Evolutionary conservation across 2,888 invertebrate genomes (phyloP).

Genomic region (Nephrotoma flavescens): DNA sequence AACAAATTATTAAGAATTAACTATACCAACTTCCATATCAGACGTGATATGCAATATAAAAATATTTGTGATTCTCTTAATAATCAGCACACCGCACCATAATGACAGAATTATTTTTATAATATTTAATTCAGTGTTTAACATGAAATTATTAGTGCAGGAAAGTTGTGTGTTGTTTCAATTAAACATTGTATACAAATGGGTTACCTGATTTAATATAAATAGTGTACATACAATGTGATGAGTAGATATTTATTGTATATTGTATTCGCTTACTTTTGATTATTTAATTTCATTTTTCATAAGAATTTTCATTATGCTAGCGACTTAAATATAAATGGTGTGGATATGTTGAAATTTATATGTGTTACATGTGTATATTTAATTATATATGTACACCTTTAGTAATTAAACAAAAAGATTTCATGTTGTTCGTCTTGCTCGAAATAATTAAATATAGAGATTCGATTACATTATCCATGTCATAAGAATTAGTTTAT

Average conservation of each 20-base stretch:
- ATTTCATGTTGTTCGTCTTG: not conserved
- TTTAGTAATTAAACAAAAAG: not conserved
- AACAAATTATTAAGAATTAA: not conserved
- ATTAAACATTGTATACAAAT: not conserved
- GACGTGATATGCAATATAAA: not conserved
- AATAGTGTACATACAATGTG: not conserved
- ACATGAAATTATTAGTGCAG: not conserved
- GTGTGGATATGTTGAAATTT: not conserved
- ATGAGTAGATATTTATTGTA: not conserved
- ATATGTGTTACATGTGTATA: not conserved
- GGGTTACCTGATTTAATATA: not conserved
- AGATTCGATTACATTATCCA: not conserved
- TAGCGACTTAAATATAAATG: not conserved
- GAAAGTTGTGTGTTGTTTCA: not conserved
- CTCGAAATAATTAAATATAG: not conserved
- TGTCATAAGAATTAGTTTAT: not conserved
- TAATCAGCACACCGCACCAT: not conserved
- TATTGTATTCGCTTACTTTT: not conserved
- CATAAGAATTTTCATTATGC: not conserved
- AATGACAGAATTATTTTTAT: not conserved
- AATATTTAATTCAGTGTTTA: not conserved
- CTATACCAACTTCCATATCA: not conserved
- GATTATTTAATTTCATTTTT: not conserved
- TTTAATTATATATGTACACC: not conserved
- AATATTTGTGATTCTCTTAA: not conserved